Evolutionary conservation across 2,797 vertebrate species (phyloP), one percentile per base, ranked within the genome.

Genomic region (Hypotaenidia okinawae): DNA sequence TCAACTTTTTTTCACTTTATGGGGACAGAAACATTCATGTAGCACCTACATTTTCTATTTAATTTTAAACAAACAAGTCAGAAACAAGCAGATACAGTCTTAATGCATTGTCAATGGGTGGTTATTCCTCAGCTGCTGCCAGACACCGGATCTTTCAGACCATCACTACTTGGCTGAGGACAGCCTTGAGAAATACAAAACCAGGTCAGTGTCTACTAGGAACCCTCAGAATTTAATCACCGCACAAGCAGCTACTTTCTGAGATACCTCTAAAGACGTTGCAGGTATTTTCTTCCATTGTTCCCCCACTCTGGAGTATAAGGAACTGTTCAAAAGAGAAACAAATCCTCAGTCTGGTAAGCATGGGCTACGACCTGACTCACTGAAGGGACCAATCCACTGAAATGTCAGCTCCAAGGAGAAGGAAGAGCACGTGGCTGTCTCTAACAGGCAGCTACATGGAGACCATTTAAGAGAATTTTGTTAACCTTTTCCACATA

Each of bases 11-110:
- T 91, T 93, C 24, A 57, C 69, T 64, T 73, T 45, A 32, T 17
- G 41, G 33, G 55, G 32, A 73, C 51, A 41, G 43, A 90, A 93
- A 58, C 22, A 75, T 70, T 72, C 5, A 62, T 1, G 15, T 87
- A 85, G 67, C 62, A 68, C 55, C 75, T 93, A 39, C 13, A 62
- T 77, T 94, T 95, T 87, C 90, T 92, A 45, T 61, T 93, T 92
- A 59, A 68, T 30, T 37, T 52, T 32, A 81, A 77, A 64, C 80
- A 59, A 33, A 77, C 55, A 72, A 63, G 35, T 72, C 62, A 43
- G 63, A 78, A 64, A 80, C 27, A 39, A 86, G 19, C 54, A 62
- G 33, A 37, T 41, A 35, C 3, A 64, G 18, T 30, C 15, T 35
- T 35, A 51, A 10, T 16, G 43, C 64, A 52, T 51, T 64, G 69